Percentiles rank a stretch among this genome's conserved stretches.
These are phyloP conservation scores for Calameuta pallipes DNA, from an alignment of 2,888 invertebrate species.

Conservation along the genomic window DNA sequence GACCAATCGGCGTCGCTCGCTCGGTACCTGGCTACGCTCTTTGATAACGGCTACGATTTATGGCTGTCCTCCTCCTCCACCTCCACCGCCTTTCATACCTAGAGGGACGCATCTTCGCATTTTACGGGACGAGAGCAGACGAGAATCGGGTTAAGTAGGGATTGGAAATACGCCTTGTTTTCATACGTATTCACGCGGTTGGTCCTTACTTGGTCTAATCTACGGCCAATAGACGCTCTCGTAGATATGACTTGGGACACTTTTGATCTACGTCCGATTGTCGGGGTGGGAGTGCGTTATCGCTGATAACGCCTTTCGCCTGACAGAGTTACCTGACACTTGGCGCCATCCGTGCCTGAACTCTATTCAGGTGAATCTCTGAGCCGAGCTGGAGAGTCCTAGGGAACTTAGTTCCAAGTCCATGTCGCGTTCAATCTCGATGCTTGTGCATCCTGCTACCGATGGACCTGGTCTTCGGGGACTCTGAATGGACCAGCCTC, in stretches of 20 bases:
- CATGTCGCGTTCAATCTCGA: not conserved
- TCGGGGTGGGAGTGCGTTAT: not conserved
- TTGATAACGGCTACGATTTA: not conserved
- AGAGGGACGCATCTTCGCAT: not conserved
- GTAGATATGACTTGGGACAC: not conserved
- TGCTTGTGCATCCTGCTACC: not conserved
- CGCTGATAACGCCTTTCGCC: not conserved
- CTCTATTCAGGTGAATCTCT: not conserved
- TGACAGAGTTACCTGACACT: not conserved
- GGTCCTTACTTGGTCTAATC: slow-evolving; percentile 12
- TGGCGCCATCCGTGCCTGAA: not conserved
- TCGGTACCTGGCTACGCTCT: not conserved
- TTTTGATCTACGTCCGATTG: not conserved
- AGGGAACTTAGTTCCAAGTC: too few relatives aligned
- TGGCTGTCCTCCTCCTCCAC: not conserved
- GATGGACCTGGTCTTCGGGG: not conserved
- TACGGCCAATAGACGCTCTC: slow-evolving; percentile 12
- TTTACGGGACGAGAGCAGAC: not conserved
- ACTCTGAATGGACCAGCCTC: not conserved
- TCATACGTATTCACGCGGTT: slow-evolving; percentile 10
- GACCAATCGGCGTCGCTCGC: not conserved
- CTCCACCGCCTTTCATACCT: not conserved
- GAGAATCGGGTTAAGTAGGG: not conserved
- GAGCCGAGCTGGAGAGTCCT: too few relatives aligned
- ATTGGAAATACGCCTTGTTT: not conserved